phyloP scores from a whole-genome alignment of 1,140 invertebrate species.

The Hyphantria cunea region DNA sequence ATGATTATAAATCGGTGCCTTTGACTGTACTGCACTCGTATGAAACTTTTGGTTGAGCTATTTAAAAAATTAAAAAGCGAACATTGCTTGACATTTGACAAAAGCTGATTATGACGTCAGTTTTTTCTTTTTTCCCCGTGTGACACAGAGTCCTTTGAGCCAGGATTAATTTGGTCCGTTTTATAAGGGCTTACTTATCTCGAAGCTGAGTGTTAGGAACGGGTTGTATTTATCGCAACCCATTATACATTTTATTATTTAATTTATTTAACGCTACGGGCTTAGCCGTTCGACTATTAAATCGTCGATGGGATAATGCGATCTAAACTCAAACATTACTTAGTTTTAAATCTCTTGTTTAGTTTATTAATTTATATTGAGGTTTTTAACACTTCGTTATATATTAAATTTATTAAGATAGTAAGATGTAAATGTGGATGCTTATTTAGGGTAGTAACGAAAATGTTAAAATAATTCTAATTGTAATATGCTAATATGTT shows the following conservation, averaged over 20 bases:
- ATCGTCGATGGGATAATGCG: slow-evolving; percentile 70
- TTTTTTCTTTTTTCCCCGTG: slow-evolving; percentile 61
- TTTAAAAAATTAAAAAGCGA: slow-evolving; percentile 75
- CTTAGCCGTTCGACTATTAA: slow-evolving; percentile 79
- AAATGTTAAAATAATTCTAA: too few relatives aligned
- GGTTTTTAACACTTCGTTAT: slow-evolving; percentile 17
- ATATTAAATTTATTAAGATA: slow-evolving; percentile 14
- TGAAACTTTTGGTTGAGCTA: slow-evolving; percentile 51
- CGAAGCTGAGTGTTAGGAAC: slow-evolving; percentile 63
- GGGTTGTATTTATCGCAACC: slow-evolving; percentile 76
- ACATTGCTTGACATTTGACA: slow-evolving; percentile 77
- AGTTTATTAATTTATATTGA: slow-evolving; percentile 47
- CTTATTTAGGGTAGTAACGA: too few relatives aligned
- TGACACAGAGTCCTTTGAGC: slow-evolving; percentile 65
- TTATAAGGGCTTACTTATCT: slow-evolving; percentile 80
- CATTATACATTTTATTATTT: slow-evolving; percentile 82
- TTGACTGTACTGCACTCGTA: slow-evolving; percentile 46
- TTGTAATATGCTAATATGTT: not conserved
- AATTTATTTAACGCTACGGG: slow-evolving; percentile 78
- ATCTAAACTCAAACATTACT: slow-evolving; percentile 72
- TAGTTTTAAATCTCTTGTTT: slow-evolving; percentile 56
- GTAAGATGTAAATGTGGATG: not conserved
- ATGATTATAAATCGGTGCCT: slow-evolving; percentile 9
- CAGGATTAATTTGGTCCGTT: slow-evolving; percentile 78
- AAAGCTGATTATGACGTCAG: slow-evolving; percentile 81